Evolutionary conservation across 1,140 invertebrate species (phyloP), one percentile per base, ranked within the genome.

Genomic region (Acromyrmex heyeri): DNA sequence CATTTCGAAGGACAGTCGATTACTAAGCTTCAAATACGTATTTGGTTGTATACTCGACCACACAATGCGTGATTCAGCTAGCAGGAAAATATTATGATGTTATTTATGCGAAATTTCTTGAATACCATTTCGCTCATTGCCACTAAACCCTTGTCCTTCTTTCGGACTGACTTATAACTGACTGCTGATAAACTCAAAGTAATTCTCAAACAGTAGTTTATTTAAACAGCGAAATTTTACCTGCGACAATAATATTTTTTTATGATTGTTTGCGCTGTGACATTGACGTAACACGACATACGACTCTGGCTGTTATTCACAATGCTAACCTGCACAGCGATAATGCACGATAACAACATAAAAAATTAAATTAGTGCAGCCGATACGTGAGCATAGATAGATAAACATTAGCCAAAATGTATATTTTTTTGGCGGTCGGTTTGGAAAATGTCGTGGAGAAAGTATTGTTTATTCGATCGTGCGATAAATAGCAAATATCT

Each of bases 1-100:
- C 18, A 14, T 73, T 55, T 72, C 14, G 44, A 55, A 75, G 24
- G 69, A 14, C 21, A 3, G 6, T n/a, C 67, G 55, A 75, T 61
- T 62, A 79, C 34, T 30, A 81, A 81, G 14, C n/a, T 61, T 18
- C n/a, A 34, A n/a, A 82, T 61, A 61, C 55, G 10, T 62, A 73
- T 75, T 73, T 30, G 64, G n/a, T 34, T 38, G 30, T 16, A 50
- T 27, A 21, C n/a, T 70, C 21, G 34, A 81, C 3, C 59, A 38
- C 38, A 77, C 78, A 81, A 81, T 81, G 78, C 53, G 16, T 62
- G 79, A 83, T 48, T 83, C 79, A 75, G 18, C 14, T 24, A 38
- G 21, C 78, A 55, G 1, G 53, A 72, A 34, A 34, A 61, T 78
- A 67, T 79, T 82, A 73, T 27, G 65, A 30, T 53, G 34, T 59